A percentile compares a stretch with the other conserved stretches of the same genome.
Conservation (phyloP, 2,888 invertebrate species). For the Cataglyphis altisquamis region DNA sequence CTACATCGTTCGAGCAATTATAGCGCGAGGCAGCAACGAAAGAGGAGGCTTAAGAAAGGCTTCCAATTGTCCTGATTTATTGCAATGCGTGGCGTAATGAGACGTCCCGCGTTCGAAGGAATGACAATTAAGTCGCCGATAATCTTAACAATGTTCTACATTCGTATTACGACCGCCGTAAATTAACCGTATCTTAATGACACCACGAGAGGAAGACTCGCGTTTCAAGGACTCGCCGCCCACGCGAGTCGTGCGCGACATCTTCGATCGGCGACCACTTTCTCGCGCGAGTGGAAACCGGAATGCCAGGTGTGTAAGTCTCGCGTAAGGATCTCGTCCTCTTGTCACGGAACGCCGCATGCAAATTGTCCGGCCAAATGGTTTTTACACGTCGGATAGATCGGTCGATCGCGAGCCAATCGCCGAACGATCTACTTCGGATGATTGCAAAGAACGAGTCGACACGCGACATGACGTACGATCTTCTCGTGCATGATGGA, state of each 20-base stretch:
- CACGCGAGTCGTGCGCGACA: slow-evolving; percentile 38
- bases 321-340: slow-evolving; percentile 16
- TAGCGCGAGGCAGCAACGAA: background rate
- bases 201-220: slow-evolving; percentile 21
- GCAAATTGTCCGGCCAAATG: slow-evolving; percentile 52
- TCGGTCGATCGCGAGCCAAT: slow-evolving; percentile 49
- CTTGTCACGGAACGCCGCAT: slow-evolving; percentile 18
- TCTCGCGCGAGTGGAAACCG: slow-evolving; percentile 33
- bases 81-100: slow-evolving; percentile 32
- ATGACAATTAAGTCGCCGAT: slow-evolving; percentile 49
- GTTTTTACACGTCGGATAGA: slow-evolving; percentile 52
- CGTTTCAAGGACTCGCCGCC: slow-evolving; percentile 40
- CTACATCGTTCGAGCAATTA: slow-evolving; percentile 12
- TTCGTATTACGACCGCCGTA: slow-evolving; percentile 54
- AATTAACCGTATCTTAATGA: slow-evolving; percentile 56
- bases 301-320: slow-evolving; percentile 53
- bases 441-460: slow-evolving; percentile 45
- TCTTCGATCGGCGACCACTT: slow-evolving; percentile 36
- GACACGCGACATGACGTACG: slow-evolving; percentile 70
- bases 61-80: slow-evolving; percentile 38
- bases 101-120: slow-evolving; percentile 26
- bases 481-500: slow-evolving; percentile 43
- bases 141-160: slow-evolving; percentile 55
- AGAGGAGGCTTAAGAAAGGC: background rate
- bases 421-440: slow-evolving; percentile 61